A percentile compares a stretch with the other conserved stretches of the same genome.
phyloP scores from a whole-genome alignment of 2,888 invertebrate species.

The Arge pagana region DNA sequence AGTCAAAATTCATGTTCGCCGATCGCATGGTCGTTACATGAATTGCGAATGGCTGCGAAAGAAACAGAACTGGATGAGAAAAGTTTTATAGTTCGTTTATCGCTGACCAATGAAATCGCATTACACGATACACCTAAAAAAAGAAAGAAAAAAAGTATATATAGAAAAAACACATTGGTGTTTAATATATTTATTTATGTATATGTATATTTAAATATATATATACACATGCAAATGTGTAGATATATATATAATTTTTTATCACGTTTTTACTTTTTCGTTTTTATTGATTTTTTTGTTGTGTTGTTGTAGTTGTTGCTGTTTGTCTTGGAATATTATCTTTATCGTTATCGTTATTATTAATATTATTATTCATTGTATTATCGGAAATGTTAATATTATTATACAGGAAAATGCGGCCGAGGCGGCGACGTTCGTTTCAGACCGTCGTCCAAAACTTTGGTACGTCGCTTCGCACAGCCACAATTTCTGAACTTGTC shows the following conservation, averaged over 20 bases:
- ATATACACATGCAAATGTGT: too few relatives aligned
- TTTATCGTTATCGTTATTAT: not conserved
- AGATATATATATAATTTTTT: conserved; percentile 29
- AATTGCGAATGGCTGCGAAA: too few relatives aligned
- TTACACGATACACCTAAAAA: conserved; percentile 22
- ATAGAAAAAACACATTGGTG: conserved; percentile 40
- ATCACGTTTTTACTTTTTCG: conserved; percentile 35
- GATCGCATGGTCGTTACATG: too few relatives aligned
- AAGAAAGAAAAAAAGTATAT: conserved; percentile 33
- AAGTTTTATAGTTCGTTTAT: not conserved
- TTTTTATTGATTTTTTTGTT: not conserved
- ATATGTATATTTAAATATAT: too few relatives aligned
- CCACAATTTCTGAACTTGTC: conserved; percentile 18
- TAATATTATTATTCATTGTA: conserved; percentile 1
- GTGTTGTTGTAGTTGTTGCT: not conserved
- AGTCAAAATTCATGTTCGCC: too few relatives aligned
- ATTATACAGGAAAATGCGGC: conserved; percentile 23
- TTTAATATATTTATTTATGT: conserved; percentile 34
- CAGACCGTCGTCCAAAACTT: too few relatives aligned
- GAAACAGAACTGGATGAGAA: conserved; percentile 4
- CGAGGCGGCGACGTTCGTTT: too few relatives aligned
- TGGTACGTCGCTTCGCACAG: too few relatives aligned
- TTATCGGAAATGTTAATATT: conserved; percentile 28
- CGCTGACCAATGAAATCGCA: not conserved
- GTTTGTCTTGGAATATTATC: conserved; percentile 7